A percentile compares a stretch with the other conserved stretches of the same genome.
phyloP scores from a whole-genome alignment of 2,113 vertebrate genomes.

The Tachysurus fulvidraco region DNA sequence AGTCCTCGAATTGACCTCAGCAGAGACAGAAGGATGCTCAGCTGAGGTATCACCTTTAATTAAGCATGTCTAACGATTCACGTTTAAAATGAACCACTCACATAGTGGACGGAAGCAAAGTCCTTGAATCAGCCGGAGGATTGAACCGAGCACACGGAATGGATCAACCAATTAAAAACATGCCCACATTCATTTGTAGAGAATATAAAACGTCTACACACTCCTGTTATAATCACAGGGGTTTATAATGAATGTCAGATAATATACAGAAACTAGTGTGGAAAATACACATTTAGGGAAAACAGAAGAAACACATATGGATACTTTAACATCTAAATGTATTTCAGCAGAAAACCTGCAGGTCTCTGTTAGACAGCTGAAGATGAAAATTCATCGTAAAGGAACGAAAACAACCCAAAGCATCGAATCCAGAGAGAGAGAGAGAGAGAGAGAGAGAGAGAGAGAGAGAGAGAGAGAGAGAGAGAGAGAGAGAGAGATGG shows the following conservation, averaged over 20 bases:
- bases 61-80: not conserved
- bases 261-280: too few relatives aligned
- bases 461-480: too few relatives aligned
- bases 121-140: not conserved
- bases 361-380: not conserved
- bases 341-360: not conserved
- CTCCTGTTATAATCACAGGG: too few relatives aligned
- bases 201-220: too few relatives aligned
- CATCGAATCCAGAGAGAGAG: not conserved
- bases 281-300: too few relatives aligned
- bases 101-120: not conserved
- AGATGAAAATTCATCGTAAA: not conserved
- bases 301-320: not conserved
- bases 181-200: too few relatives aligned
- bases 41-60: not conserved
- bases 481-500: too few relatives aligned
- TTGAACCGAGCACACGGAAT: too few relatives aligned
- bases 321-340: not conserved
- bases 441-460: too few relatives aligned
- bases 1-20: not conserved
- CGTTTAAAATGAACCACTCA: not conserved
- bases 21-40: not conserved
- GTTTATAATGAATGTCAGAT: too few relatives aligned
- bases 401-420: not conserved
- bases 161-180: too few relatives aligned